A percentile compares a stretch with the other conserved stretches of the same genome.
These are phyloP conservation scores for Hydropsyche tenuis DNA, from an alignment of 1,140 invertebrate species.

Conservation along the genomic window DNA sequence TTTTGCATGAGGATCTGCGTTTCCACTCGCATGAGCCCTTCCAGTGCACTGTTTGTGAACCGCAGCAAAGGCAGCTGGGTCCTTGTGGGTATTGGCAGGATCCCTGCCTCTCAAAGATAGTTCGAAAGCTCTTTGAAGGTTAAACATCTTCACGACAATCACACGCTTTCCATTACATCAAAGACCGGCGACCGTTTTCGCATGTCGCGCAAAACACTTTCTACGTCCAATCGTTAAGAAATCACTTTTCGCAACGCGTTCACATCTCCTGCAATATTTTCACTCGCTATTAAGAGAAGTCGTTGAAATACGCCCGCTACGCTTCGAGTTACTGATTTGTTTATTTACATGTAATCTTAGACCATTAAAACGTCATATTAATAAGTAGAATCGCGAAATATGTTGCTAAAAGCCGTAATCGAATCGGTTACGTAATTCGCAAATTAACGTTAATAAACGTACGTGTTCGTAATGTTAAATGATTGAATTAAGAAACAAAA, in stretches of 20 bases:
- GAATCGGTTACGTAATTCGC: too few species aligned
- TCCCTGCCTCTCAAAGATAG: conserved; percentile 68
- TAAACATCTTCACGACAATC: conserved; percentile 63
- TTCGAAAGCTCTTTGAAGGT: conserved; percentile 70
- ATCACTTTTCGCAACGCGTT: conserved; percentile 17
- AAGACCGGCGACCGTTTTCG: conserved; percentile 1
- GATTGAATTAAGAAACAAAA: too few species aligned
- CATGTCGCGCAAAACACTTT: conserved; percentile 16
- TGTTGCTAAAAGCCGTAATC: too few species aligned
- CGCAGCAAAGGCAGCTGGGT: conserved; percentile 62
- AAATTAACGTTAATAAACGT: too few species aligned
- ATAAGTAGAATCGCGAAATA: too few species aligned
- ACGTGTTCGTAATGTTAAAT: too few species aligned
- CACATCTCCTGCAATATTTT: conserved; percentile 29
- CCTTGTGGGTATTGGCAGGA: conserved; percentile 64
- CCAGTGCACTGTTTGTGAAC: conserved; percentile 74
- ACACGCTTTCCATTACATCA: conserved; percentile 36
- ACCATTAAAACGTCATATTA: too few species aligned
- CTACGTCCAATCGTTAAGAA: conserved; percentile 2
- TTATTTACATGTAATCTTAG: conserved; percentile 4
- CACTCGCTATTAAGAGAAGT: conserved; percentile 6
- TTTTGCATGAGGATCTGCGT: conserved; percentile 54
- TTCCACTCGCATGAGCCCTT: conserved; percentile 72
- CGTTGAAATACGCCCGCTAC: neutral
- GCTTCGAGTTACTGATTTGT: neutral